These are phyloP conservation scores for Heliconius sara DNA, from an alignment of 2,888 invertebrate species.

Conservation along the genomic window DNA sequence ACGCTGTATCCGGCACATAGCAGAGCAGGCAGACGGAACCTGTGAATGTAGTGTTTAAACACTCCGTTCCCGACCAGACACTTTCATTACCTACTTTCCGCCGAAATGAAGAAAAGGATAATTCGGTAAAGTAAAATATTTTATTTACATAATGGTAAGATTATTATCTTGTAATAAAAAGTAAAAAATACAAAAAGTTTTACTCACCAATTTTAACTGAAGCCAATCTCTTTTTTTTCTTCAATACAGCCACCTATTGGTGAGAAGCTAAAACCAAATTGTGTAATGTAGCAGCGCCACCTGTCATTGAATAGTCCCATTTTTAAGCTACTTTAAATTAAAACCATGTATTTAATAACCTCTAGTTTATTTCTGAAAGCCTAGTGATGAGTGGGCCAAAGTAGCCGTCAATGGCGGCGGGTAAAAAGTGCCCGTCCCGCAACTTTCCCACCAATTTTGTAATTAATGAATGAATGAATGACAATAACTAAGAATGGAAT, in stretches of 20 bases:
- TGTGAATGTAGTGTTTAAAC: neutral
- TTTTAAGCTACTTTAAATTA: neutral
- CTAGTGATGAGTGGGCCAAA: slow-evolving; percentile 49
- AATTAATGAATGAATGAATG: neutral
- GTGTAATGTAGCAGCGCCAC: slow-evolving; percentile 34
- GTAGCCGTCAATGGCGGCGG: slow-evolving; percentile 48
- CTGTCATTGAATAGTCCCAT: slow-evolving; percentile 42
- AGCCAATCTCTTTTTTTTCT: neutral
- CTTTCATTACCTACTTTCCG: too few relatives aligned
- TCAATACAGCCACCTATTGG: neutral
- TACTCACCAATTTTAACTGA: neutral
- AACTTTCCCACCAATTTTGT: neutral
- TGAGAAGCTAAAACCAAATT: neutral
- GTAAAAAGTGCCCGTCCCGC: slow-evolving; percentile 21
- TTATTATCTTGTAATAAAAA: neutral
- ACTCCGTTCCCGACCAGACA: too few relatives aligned
- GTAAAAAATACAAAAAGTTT: neutral
- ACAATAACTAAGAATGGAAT: neutral
- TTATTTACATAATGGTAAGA: too few relatives aligned
- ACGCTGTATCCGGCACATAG: neutral
- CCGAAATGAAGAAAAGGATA: too few relatives aligned
- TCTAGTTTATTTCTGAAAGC: slow-evolving; percentile 33
- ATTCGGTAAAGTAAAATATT: too few relatives aligned
- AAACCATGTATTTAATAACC: neutral
- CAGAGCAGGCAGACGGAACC: neutral